Conservation (phyloP, 2,113 vertebrate genomes). For the Synodontis membranacea region DNA sequence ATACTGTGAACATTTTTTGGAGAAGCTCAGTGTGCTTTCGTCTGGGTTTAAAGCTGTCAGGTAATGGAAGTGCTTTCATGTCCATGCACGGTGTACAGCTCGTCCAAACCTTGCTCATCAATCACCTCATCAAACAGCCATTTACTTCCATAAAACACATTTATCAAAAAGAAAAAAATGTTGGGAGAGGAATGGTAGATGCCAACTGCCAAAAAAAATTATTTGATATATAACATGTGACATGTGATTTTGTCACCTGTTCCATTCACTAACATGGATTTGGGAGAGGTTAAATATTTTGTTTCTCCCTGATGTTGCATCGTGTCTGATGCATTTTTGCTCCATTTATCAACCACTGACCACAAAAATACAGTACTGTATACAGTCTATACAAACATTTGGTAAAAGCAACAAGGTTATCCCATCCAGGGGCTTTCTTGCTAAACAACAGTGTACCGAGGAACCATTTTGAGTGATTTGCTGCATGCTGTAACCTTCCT, state of each 20-base stretch:
- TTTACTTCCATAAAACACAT: neutral
- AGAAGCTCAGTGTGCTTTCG: neutral
- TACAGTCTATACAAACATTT: neutral
- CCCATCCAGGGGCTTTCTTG: slow-evolving; percentile 53
- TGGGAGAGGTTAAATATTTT: neutral
- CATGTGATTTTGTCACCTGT: neutral
- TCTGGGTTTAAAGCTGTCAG: neutral
- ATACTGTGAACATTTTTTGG: neutral
- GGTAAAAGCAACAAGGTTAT: neutral
- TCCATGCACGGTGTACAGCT: neutral
- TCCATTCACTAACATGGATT: too few relatives aligned
- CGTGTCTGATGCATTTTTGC: neutral
- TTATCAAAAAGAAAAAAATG: neutral
- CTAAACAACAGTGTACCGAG: slow-evolving; percentile 53
- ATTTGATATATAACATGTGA: neutral
- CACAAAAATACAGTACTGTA: neutral
- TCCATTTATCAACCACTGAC: neutral
- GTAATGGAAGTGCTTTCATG: neutral
- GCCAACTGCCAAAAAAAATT: too few relatives aligned
- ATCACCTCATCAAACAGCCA: neutral
- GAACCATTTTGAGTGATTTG: slow-evolving; percentile 56
- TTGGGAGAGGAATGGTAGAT: neutral
- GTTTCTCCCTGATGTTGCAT: neutral
- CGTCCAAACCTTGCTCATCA: neutral
- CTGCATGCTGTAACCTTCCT: slow-evolving; percentile 14